Evolutionary conservation across 2,797 vertebrate species (phyloP).

Genomic region (Crenuchus spilurus): DNA sequence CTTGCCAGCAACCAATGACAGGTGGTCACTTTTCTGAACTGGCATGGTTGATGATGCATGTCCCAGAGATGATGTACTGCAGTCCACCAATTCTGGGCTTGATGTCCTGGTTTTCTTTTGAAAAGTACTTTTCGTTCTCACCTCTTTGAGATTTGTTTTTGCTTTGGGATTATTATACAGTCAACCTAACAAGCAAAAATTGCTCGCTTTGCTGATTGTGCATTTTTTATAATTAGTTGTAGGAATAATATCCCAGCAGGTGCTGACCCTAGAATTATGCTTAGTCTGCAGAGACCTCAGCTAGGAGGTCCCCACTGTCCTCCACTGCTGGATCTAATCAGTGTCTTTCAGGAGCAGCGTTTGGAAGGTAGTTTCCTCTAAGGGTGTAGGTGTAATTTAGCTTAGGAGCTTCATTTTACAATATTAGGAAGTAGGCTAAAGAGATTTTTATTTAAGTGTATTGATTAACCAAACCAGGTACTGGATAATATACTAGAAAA

Average conservation of each 20-base stretch:
- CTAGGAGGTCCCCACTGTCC: not conserved
- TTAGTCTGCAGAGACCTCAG: conserved; percentile 22
- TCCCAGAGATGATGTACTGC: not conserved
- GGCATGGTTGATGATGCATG: not conserved
- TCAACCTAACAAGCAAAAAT: not conserved
- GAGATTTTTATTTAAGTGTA: not conserved
- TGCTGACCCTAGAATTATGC: conserved; percentile 38
- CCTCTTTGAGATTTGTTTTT: not conserved
- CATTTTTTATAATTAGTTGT: conserved; percentile 47
- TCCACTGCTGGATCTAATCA: conserved; percentile 29
- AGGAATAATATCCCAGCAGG: conserved; percentile 43
- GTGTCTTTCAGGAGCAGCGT: conserved; percentile 29
- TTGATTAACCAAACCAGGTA: too few relatives aligned
- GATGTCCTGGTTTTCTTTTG: not conserved
- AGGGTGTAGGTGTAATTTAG: conserved; percentile 31
- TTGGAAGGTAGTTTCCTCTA: conserved; percentile 22
- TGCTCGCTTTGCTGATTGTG: conserved; percentile 35
- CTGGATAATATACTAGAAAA: too few relatives aligned
- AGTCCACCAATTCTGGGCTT: not conserved
- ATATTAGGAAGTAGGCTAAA: conserved; percentile 43
- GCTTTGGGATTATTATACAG: not conserved
- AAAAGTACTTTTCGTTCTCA: not conserved
- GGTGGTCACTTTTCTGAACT: not conserved
- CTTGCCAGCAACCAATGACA: not conserved
- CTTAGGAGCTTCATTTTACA: conserved; percentile 44